Base-by-base conservation (phyloP, 1,140 invertebrate genomes). In the Armadillidium nasatum region DNA sequence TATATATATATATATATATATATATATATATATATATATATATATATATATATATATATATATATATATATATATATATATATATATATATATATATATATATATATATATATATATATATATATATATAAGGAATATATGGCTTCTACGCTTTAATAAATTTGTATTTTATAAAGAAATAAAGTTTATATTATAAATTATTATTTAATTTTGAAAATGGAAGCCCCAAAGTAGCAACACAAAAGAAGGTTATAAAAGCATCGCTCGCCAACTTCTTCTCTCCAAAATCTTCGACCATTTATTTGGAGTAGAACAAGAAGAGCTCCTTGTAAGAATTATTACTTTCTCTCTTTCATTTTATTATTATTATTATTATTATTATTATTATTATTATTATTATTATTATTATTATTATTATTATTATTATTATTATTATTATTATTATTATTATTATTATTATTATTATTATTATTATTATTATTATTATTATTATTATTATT, bases 311-410 rank as follows among this genome's bases (percentile, higher is more conserved):
- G 33, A 33, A 33, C 33, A 6, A 33, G 33, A 6, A 33, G 33
- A 6, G 6, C 6, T 6, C 33, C 1, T 6, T 33, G 33, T 33
- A 33, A 33, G 33, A 33, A 33, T 6, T 33, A 33, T 33, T 33
- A 1, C 6, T 33, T 33, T 33, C 1, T 33, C 6, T 33, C 33
- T n/a, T n/a, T n/a, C 1, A 33, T 6, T 33, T 33, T 60, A 60
- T 60, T 60, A 60, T 60, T 60, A 60, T 3, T 60, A 60, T 60
- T 60, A 60, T 60, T 60, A 60, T 60, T 60, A 60, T 60, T 60
- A 60, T 60, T 60, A 60, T 60, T 60, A 60, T 60, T 60, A 60
- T 60, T 60, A 60, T 60, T 60, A 60, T 60, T 60, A 60, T 60
- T 21, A 60, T 60, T 21, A 60, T 60, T 21, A 60, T 60, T 21